Conservation (phyloP, 2,113 vertebrate species). For the Strix uralensis region DNA sequence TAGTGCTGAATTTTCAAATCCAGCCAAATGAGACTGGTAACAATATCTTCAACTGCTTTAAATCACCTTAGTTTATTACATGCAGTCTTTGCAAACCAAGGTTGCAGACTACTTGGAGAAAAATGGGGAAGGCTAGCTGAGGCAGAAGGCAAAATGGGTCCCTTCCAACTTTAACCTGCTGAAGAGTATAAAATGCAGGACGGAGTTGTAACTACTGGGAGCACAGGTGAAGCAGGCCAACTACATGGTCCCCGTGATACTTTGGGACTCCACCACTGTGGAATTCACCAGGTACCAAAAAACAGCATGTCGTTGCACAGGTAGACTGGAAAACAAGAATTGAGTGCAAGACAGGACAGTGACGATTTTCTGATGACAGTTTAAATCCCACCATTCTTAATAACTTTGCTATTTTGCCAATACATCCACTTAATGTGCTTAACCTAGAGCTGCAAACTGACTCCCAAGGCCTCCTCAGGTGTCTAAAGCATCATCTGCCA, state of each 20-base stretch:
- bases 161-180: neutral
- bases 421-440: neutral
- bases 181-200: neutral
- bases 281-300: neutral
- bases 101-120: neutral
- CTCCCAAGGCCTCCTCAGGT: neutral
- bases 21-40: neutral
- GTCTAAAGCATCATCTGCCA: neutral
- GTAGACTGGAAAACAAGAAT: neutral
- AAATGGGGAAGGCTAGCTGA: neutral
- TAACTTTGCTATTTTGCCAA: neutral
- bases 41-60: neutral
- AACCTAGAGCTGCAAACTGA: neutral
- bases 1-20: neutral
- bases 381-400: neutral
- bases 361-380: neutral
- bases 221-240: neutral
- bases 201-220: neutral
- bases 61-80: neutral
- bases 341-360: neutral
- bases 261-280: neutral
- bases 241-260: neutral
- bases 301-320: neutral
- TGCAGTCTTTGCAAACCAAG: neutral
- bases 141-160: neutral